Conservation (phyloP, 2,888 invertebrate species). For the Drosophila mulleri region DNA sequence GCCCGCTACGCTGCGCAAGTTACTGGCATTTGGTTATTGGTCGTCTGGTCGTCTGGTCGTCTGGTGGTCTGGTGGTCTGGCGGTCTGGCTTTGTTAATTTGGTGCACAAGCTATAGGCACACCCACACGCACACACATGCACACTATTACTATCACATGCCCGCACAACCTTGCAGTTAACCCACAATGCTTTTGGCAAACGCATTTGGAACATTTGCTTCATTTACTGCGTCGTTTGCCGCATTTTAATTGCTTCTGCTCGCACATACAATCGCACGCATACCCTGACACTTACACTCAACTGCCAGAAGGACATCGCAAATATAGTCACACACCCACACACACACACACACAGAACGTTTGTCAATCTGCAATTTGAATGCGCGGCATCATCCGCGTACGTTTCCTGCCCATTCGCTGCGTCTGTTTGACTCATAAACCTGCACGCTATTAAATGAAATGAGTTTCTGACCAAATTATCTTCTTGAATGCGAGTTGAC, state of each 20-base stretch:
- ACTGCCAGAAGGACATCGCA: slow-evolving; percentile 35
- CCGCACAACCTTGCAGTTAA: slow-evolving; percentile 30
- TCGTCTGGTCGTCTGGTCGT: slow-evolving; percentile 68
- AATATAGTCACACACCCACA: background rate
- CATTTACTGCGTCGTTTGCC: slow-evolving; percentile 81
- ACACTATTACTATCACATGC: slow-evolving; percentile 37
- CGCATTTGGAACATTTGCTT: slow-evolving; percentile 80
- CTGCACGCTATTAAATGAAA: slow-evolving; percentile 78
- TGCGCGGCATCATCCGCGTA: slow-evolving; percentile 71
- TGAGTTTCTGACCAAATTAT: slow-evolving; percentile 79
- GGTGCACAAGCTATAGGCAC: slow-evolving; percentile 38
- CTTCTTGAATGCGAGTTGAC: slow-evolving; percentile 35
- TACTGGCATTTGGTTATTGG: slow-evolving; percentile 72
- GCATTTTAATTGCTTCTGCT: slow-evolving; percentile 80
- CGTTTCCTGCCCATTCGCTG: slow-evolving; percentile 56
- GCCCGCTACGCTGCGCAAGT: slow-evolving; percentile 55
- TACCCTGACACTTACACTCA: slow-evolving; percentile 33
- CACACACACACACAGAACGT: slow-evolving; percentile 49
- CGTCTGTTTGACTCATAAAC: slow-evolving; percentile 73
- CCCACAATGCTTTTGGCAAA: slow-evolving; percentile 68
- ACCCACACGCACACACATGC: slow-evolving; percentile 15
- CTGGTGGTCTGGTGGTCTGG: slow-evolving; percentile 56
- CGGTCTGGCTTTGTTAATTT: slow-evolving; percentile 75
- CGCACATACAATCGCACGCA: slow-evolving; percentile 45
- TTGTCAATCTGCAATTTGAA: slow-evolving; percentile 81